These are phyloP conservation scores for Agonopterix heracliana DNA, from an alignment of 2,888 invertebrate species.

Conservation along the genomic window DNA sequence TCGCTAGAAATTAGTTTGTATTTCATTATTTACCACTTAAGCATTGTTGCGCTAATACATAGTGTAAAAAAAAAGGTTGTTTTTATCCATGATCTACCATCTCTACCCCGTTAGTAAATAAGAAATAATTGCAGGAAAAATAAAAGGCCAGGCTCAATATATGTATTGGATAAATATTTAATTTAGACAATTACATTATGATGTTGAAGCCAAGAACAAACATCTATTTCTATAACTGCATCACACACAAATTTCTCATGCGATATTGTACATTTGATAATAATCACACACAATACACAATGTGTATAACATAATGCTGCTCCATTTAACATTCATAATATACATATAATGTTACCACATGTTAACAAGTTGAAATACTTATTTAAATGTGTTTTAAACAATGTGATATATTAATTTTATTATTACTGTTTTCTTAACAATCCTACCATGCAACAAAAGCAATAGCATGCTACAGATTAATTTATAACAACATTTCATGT, in stretches of 20 bases:
- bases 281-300: constrained; percentile 38
- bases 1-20: not conserved
- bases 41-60: not conserved
- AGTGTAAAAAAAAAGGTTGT: not conserved
- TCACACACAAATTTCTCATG: constrained; percentile 47
- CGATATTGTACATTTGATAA: constrained; percentile 50
- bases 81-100: not conserved
- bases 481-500: constrained; percentile 60
- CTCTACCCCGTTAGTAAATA: not conserved
- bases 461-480: constrained; percentile 57
- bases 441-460: constrained; percentile 65
- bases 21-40: not conserved
- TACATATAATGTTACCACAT: constrained; percentile 57
- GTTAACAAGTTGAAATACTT: constrained; percentile 52
- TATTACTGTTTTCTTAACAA: constrained; percentile 47
- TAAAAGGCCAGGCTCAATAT: constrained; percentile 10
- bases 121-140: not conserved
- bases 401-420: constrained; percentile 49
- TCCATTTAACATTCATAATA: constrained; percentile 51
- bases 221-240: constrained; percentile 53
- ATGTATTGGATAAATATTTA: constrained; percentile 72
- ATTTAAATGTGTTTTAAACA: constrained; percentile 32
- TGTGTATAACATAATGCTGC: constrained; percentile 39
- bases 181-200: constrained; percentile 68
- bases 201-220: constrained; percentile 64